Evolutionary conservation across 2,113 vertebrate genomes (phyloP).

Genomic region (Ancistrus triradiatus): DNA sequence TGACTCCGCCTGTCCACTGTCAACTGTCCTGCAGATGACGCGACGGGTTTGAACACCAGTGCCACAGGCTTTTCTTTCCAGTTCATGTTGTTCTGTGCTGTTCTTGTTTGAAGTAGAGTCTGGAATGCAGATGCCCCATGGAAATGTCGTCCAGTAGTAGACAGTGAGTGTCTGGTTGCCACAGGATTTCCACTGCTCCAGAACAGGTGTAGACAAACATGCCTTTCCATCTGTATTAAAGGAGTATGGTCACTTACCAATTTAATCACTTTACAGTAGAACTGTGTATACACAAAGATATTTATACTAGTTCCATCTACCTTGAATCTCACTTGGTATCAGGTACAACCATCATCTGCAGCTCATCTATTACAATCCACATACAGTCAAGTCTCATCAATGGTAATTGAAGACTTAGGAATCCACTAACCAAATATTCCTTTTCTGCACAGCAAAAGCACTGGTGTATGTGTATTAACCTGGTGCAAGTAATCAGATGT

Average conservation of each 20-base stretch:
- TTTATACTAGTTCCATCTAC: too few relatives aligned
- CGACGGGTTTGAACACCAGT: slow-evolving; percentile 73
- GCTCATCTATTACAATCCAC: too few relatives aligned
- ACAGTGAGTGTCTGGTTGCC: slow-evolving; percentile 66
- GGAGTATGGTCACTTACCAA: neutral
- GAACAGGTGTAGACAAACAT: slow-evolving; percentile 66
- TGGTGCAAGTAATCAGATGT: too few relatives aligned
- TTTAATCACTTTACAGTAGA: neutral
- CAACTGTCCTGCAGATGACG: slow-evolving; percentile 70
- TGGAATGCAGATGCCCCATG: slow-evolving; percentile 74
- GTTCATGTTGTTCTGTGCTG: slow-evolving; percentile 15
- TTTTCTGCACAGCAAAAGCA: too few relatives aligned
- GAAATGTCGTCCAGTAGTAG: slow-evolving; percentile 73
- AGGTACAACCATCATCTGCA: too few relatives aligned
- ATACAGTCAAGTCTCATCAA: too few relatives aligned
- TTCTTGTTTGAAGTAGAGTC: slow-evolving; percentile 44
- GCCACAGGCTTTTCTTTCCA: slow-evolving; percentile 60
- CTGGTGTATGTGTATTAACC: too few relatives aligned
- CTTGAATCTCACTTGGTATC: too few relatives aligned
- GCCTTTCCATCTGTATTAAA: slow-evolving; percentile 70
- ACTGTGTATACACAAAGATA: neutral
- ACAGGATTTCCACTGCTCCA: slow-evolving; percentile 74
- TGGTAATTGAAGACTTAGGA: too few relatives aligned
- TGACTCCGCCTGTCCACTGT: slow-evolving; percentile 63
- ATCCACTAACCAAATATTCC: too few relatives aligned